Evolutionary conservation across 2,888 invertebrate genomes (phyloP).

Genomic region (Temnothorax ravouxi): DNA sequence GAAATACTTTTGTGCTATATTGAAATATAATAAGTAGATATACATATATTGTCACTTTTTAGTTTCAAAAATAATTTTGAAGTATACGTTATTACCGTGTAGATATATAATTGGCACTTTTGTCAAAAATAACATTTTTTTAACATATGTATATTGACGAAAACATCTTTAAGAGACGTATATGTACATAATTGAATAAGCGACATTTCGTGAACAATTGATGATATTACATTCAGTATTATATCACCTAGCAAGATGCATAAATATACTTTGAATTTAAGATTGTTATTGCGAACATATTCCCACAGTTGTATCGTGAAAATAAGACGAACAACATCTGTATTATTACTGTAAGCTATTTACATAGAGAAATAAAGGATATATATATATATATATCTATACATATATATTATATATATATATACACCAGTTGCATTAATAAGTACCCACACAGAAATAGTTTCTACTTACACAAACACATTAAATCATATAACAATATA

Average conservation of each 20-base stretch:
- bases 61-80: not conserved
- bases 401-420: not conserved
- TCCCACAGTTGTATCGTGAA: not conserved
- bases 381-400: not conserved
- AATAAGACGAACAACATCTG: constrained; percentile 6
- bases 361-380: constrained; percentile 42
- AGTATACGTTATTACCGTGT: not conserved
- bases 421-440: constrained; percentile 6
- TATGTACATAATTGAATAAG: constrained; percentile 34
- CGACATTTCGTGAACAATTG: not conserved
- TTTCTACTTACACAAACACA: not conserved
- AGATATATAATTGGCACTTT: not conserved
- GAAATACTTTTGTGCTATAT: not conserved
- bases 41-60: not conserved
- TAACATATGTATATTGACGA: not conserved
- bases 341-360: constrained; percentile 28
- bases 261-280: constrained; percentile 6
- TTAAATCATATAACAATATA: not conserved
- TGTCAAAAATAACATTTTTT: not conserved
- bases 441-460: not conserved
- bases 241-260: not conserved
- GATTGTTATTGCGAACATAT: constrained; percentile 17
- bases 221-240: constrained; percentile 6
- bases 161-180: not conserved
- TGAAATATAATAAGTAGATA: not conserved